These are phyloP conservation scores for Salvelinus sp. DNA, from an alignment of 2,113 vertebrate genomes.

Conservation along the genomic window DNA sequence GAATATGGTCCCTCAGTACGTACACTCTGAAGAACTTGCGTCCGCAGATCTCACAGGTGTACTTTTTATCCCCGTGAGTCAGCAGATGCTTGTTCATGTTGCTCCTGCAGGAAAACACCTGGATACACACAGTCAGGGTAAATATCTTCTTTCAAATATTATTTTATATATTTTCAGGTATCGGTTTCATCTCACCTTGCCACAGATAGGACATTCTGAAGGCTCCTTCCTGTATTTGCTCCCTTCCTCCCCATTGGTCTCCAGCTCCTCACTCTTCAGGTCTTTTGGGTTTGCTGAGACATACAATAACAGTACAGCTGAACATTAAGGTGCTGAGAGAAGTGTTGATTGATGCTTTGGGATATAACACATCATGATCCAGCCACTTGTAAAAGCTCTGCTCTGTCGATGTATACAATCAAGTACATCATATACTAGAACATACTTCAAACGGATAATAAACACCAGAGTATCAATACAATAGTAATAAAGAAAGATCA, in stretches of 20 bases:
- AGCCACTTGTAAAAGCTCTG: neutral
- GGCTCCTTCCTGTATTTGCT: conserved; percentile 97
- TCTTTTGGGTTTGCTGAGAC: conserved; percentile 83
- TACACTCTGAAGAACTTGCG: conserved; percentile 98
- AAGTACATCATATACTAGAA: too few relatives aligned
- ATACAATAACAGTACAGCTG: conserved; percentile 7
- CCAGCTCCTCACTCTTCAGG: conserved; percentile 91
- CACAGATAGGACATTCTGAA: conserved; percentile 92
- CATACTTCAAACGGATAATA: too few relatives aligned
- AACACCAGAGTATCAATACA: too few relatives aligned
- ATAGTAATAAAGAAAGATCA: neutral
- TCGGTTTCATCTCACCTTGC: conserved; percentile 78
- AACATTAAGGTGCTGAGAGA: neutral
- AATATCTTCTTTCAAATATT: neutral
- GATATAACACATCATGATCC: neutral
- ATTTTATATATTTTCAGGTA: neutral
- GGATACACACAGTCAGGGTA: conserved; percentile 2
- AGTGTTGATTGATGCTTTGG: neutral
- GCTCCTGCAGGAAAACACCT: conserved; percentile 97
- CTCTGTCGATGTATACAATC: too few relatives aligned
- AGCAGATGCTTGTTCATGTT: conserved; percentile 99
- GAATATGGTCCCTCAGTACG: conserved; percentile 95
- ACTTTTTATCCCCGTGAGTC: conserved; percentile 98
- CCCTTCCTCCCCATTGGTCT: conserved; percentile 83
- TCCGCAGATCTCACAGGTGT: conserved; percentile 97